A percentile compares a stretch with the other conserved stretches of the same genome.
Conservation (phyloP, 2,888 invertebrate species). For the Liodrosophila aerea region DNA sequence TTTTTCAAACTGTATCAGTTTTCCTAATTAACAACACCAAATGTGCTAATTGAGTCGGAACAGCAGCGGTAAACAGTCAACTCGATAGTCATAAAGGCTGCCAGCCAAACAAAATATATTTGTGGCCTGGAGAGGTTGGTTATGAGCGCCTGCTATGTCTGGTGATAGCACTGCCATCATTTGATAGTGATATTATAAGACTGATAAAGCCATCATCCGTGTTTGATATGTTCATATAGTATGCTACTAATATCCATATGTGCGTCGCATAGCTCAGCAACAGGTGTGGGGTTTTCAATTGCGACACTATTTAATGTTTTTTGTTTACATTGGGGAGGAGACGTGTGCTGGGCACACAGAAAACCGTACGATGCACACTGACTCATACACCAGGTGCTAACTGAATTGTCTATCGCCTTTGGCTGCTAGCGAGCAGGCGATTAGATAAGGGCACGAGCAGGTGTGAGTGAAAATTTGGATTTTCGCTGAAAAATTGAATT, state of each 20-base stretch:
- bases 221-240: slow-evolving; percentile 8
- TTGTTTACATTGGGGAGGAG: slow-evolving; percentile 66
- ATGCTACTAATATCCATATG: slow-evolving; percentile 17
- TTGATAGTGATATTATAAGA: slow-evolving; percentile 17
- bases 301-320: slow-evolving; percentile 30
- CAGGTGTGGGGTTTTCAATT: slow-evolving; percentile 46
- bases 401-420: slow-evolving; percentile 45
- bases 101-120: slow-evolving; percentile 20
- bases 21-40: slow-evolving; percentile 66
- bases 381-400: slow-evolving; percentile 69
- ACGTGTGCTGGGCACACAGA: slow-evolving; percentile 63
- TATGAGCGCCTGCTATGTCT: slow-evolving; percentile 64
- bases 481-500: too few relatives aligned
- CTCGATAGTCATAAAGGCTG: slow-evolving; percentile 38
- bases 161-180: slow-evolving; percentile 51
- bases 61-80: slow-evolving; percentile 49
- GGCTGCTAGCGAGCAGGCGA: slow-evolving; percentile 41
- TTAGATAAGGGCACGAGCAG: slow-evolving; percentile 61
- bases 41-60: slow-evolving; percentile 70
- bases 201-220: slow-evolving; percentile 57
- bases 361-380: slow-evolving; percentile 49
- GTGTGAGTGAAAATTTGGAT: slow-evolving; percentile 30
- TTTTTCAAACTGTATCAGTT: slow-evolving; percentile 59
- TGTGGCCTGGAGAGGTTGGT: slow-evolving; percentile 16
- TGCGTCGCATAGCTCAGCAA: slow-evolving; percentile 25